phyloP scores from a whole-genome alignment of 1,140 invertebrate genomes.

The Drosophila varians region DNA sequence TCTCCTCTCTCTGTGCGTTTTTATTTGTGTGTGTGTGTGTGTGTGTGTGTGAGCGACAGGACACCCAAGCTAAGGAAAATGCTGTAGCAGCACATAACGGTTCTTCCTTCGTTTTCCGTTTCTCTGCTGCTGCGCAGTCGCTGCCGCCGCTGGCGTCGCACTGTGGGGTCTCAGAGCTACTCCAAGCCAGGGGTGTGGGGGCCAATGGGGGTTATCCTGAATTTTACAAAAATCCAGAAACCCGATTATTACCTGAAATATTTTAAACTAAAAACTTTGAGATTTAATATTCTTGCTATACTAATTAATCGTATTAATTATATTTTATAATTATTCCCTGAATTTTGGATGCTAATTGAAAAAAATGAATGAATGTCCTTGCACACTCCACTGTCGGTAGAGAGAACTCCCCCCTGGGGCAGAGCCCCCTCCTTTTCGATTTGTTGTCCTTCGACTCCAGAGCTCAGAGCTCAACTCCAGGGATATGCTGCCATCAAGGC shows the following conservation, averaged over 20 bases:
- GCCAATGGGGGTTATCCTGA: no score
- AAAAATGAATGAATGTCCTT: not conserved
- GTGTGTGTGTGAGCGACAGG: constrained; percentile 44
- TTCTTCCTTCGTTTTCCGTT: constrained; percentile 29
- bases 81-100: constrained; percentile 51
- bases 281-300: no score
- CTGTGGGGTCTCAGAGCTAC: no score
- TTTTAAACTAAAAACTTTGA: no score
- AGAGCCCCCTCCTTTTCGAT: not conserved
- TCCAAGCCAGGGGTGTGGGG: no score
- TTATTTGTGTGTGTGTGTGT: constrained; percentile 18
- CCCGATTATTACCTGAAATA: no score
- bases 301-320: no score
- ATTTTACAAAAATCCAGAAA: no score
- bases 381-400: not conserved
- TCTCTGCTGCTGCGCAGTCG: constrained; percentile 68
- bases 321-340: no score
- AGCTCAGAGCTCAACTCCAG: constrained; percentile 35
- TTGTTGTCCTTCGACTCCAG: constrained; percentile 37
- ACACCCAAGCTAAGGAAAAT: constrained; percentile 66
- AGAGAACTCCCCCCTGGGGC: not conserved
- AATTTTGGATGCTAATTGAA: no score
- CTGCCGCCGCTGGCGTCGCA: constrained; percentile 45
- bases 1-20: constrained; percentile 39
- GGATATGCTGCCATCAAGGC: constrained; percentile 36